These are phyloP conservation scores for Oedothorax gibbosus DNA, from an alignment of 1,140 invertebrate genomes.

Conservation along the genomic window DNA sequence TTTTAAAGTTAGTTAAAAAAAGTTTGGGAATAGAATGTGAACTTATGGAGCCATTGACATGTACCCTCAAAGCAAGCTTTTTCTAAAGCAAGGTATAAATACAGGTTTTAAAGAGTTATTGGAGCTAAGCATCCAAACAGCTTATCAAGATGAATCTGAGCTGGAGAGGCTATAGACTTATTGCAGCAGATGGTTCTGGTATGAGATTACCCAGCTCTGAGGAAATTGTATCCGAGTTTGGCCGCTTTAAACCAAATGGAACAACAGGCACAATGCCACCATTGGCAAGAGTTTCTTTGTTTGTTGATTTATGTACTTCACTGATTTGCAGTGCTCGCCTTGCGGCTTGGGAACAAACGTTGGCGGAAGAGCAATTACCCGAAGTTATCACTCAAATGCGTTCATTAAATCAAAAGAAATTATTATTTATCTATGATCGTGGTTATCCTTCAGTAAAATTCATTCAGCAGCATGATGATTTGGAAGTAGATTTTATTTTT, in stretches of 20 bases:
- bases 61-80: slow-evolving; percentile 2
- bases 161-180: no score
- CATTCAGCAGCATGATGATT: neutral
- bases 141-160: no score
- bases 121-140: no score
- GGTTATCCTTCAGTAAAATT: slow-evolving; percentile 1
- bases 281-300: slow-evolving; percentile 11
- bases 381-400: neutral
- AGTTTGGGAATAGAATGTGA: slow-evolving; percentile 1
- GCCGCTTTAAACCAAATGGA: slow-evolving; percentile 4
- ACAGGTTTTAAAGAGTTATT: no score
- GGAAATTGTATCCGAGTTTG: slow-evolving; percentile 5
- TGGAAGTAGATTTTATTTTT: neutral
- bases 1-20: no score
- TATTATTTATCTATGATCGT: neutral
- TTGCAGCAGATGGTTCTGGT: no score
- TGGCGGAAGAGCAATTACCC: neutral
- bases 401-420: slow-evolving; percentile 9
- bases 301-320: slow-evolving; percentile 23
- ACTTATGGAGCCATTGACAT: neutral
- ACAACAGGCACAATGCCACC: neutral
- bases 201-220: neutral
- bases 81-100: neutral
- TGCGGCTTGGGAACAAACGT: slow-evolving; percentile 5
- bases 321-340: slow-evolving; percentile 22